Conservation (phyloP, 2,888 invertebrate species). For the Argyresthia goedartella region DNA sequence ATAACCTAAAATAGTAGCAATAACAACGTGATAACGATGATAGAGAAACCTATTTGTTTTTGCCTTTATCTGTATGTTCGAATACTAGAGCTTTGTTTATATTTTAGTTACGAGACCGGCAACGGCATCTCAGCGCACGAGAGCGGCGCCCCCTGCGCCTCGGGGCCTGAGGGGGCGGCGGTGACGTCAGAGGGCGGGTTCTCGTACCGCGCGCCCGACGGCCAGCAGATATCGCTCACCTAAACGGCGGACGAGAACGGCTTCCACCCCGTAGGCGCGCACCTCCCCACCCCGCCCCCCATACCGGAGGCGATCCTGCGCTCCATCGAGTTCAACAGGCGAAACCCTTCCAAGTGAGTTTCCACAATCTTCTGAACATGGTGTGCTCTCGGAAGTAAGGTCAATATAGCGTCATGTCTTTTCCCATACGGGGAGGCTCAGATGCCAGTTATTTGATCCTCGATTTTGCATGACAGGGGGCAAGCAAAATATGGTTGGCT, state of each 20-base stretch:
- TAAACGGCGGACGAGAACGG: slow-evolving; percentile 82
- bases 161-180: slow-evolving; percentile 64
- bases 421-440: too few relatives aligned
- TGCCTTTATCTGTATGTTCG: too few relatives aligned
- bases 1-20: too few relatives aligned
- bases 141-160: slow-evolving; percentile 67
- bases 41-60: too few relatives aligned
- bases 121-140: slow-evolving; percentile 76
- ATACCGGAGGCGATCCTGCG: slow-evolving; percentile 64
- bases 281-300: slow-evolving; percentile 72
- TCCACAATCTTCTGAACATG: neutral
- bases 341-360: slow-evolving; percentile 57
- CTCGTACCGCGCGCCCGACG: slow-evolving; percentile 77
- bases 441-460: too few relatives aligned
- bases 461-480: too few relatives aligned
- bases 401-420: too few relatives aligned
- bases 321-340: slow-evolving; percentile 62
- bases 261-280: slow-evolving; percentile 74
- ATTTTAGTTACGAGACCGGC: slow-evolving; percentile 73
- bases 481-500: too few relatives aligned
- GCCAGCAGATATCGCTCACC: slow-evolving; percentile 72
- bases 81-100: too few relatives aligned
- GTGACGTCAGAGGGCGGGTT: slow-evolving; percentile 75
- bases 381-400: too few relatives aligned
- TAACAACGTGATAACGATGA: too few relatives aligned